Conservation (phyloP, 2,888 invertebrate genomes). For the Drosophila paramelanica region DNA sequence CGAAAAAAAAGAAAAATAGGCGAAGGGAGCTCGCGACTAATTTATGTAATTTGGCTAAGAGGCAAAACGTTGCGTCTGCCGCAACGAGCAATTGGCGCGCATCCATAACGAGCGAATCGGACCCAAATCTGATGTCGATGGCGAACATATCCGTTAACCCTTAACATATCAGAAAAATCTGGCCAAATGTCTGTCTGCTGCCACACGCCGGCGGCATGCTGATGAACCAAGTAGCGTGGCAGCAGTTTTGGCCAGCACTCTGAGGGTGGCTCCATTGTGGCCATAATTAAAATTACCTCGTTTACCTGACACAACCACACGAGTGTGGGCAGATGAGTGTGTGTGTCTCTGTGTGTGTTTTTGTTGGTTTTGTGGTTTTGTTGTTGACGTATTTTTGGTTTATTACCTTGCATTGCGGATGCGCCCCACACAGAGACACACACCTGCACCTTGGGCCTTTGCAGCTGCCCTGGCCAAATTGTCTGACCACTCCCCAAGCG, state of each 20-base stretch:
- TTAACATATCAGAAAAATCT: background rate
- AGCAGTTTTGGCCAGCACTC: conserved; percentile 35
- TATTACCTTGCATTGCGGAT: conserved; percentile 79
- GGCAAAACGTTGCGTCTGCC: conserved; percentile 57
- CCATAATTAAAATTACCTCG: conserved; percentile 80
- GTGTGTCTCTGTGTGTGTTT: conserved; percentile 25
- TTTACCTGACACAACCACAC: conserved; percentile 59
- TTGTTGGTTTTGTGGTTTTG: conserved; percentile 65
- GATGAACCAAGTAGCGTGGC: conserved; percentile 58
- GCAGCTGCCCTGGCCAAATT: conserved; percentile 52
- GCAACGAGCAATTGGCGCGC: conserved; percentile 64
- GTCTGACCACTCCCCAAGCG: conserved; percentile 50
- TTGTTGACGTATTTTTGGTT: conserved; percentile 78
- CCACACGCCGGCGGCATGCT: conserved; percentile 53
- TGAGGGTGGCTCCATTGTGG: conserved; percentile 56
- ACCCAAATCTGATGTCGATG: conserved; percentile 21
- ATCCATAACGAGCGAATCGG: conserved; percentile 63
- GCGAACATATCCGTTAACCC: background rate
- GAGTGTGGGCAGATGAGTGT: conserved; percentile 13
- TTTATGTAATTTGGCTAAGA: conserved; percentile 80
- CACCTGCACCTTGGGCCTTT: conserved; percentile 40
- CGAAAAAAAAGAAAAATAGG: conserved; percentile 4
- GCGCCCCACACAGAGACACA: conserved; percentile 30
- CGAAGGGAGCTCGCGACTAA: conserved; percentile 56
- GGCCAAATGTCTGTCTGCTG: conserved; percentile 26